phyloP scores from a whole-genome alignment of 2,113 vertebrate species.

The Neomonachus schauinslandi region DNA sequence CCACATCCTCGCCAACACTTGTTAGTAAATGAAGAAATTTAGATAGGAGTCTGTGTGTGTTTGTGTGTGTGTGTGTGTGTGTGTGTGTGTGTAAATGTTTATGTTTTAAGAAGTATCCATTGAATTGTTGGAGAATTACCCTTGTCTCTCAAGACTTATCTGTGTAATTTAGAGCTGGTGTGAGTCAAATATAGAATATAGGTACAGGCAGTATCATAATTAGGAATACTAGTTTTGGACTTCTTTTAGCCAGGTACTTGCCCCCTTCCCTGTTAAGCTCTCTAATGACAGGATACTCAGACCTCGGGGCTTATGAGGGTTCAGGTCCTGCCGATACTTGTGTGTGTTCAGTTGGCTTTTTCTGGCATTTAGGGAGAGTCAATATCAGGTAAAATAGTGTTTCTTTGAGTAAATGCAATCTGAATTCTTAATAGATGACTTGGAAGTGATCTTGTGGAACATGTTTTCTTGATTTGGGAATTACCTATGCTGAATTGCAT shows the following conservation, averaged over 20 bases:
- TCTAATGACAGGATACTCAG: neutral
- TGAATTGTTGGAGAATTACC: neutral
- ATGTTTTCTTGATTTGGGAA: constrained; percentile 20
- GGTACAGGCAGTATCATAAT: neutral
- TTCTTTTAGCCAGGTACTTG: neutral
- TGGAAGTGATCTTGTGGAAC: neutral
- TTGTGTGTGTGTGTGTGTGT: neutral
- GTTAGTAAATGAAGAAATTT: neutral
- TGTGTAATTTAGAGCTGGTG: neutral
- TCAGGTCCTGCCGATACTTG: neutral
- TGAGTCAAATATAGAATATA: constrained; percentile 13
- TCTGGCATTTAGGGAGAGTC: neutral
- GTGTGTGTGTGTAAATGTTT: neutral
- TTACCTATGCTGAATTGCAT: neutral
- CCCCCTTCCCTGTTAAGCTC: neutral
- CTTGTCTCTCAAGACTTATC: neutral
- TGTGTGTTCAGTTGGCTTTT: neutral
- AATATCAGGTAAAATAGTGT: neutral
- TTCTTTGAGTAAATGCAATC: neutral
- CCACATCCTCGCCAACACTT: neutral
- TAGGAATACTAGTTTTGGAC: constrained; percentile 1
- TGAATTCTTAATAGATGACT: neutral
- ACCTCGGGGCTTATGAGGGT: neutral
- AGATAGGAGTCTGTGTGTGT: neutral
- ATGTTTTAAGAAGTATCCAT: neutral